Evolutionary conservation across 2,797 vertebrate species (phyloP).

Genomic region (Ispidina lecontei): DNA sequence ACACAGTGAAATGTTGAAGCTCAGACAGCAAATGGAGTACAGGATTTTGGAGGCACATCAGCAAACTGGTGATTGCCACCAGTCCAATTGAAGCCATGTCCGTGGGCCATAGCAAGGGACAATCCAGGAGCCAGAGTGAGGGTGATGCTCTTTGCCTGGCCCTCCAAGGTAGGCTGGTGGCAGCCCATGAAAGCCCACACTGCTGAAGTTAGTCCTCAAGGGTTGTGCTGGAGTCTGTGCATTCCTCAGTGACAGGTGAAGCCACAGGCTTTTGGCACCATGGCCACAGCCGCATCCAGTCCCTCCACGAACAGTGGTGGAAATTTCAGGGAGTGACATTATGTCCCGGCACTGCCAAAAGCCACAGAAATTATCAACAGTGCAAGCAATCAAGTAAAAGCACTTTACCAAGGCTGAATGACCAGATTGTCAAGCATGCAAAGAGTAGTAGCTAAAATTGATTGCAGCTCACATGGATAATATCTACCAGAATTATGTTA

Average conservation of each 20-base stretch:
- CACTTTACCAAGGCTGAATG: constrained; percentile 58
- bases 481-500: constrained; percentile 62
- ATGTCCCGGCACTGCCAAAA: constrained; percentile 58
- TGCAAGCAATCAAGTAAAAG: constrained; percentile 61
- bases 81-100: neutral
- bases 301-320: neutral
- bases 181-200: neutral
- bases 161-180: rapidly evolving
- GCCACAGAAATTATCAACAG: constrained; percentile 53
- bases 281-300: constrained; percentile 35
- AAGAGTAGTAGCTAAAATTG: constrained; percentile 58
- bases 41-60: neutral
- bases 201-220: neutral
- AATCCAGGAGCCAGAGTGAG: neutral
- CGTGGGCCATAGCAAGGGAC: rapidly evolving
- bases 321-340: constrained; percentile 28
- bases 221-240: constrained; percentile 37
- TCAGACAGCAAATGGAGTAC: neutral
- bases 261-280: constrained; percentile 74
- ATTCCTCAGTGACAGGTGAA: constrained; percentile 67
- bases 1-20: neutral
- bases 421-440: constrained; percentile 48
- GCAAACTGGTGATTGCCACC: neutral
- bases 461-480: constrained; percentile 61
- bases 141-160: rapidly evolving